Evolutionary conservation across 2,797 vertebrate genomes (phyloP), one percentile per base, ranked within the genome.

Genomic region (Leptoclinus maculatus): DNA sequence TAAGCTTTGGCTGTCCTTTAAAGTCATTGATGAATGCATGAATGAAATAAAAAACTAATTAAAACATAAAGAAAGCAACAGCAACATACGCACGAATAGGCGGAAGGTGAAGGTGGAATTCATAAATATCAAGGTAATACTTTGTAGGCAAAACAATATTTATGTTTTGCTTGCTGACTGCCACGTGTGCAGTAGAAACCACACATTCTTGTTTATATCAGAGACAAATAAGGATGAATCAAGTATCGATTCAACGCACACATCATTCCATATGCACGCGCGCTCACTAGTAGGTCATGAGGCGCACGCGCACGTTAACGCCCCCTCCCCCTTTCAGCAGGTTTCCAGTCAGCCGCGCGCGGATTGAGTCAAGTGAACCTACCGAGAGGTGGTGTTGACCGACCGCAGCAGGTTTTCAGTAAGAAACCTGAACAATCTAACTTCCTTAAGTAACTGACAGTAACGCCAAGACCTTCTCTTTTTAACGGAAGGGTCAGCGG

Each of bases 381-480:
- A 94, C 89, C 92, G 90, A 87, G 91, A 93, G 92, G 92, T 92
- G 92, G 93, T 92, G 87, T 90, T 91, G 93, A 93, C 91, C 87
- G 75, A 91, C 89, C 93, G 92, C 87, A 84, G 91, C 90, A 85
- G 92, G 94, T 93, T 94, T 90, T 92, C 89, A 83, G 17, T 39
- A 79, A 83, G 91, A 91, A 95, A 91, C 87, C 92, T 90, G 85
- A 57, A 62, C 76, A 86, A 78, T 83, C 29, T 2, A 56, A 82
- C 67, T 80, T 89, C 76, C 47, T 47, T 57, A 79, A 85, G 87
- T 72, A 68, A 86, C 79, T 90, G 92, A 91, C 93, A 93, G 76
- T 67, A 79, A 86, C 83, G 59, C 71, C 10, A 57, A 64, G 76
- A 72, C 70, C 58, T 82, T 66, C 7, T 80, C 84, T 82, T 86